Percentiles rank a stretch among this genome's conserved stretches.
phyloP scores from a whole-genome alignment of 2,113 vertebrate species.

The Myiozetetes cayanensis region DNA sequence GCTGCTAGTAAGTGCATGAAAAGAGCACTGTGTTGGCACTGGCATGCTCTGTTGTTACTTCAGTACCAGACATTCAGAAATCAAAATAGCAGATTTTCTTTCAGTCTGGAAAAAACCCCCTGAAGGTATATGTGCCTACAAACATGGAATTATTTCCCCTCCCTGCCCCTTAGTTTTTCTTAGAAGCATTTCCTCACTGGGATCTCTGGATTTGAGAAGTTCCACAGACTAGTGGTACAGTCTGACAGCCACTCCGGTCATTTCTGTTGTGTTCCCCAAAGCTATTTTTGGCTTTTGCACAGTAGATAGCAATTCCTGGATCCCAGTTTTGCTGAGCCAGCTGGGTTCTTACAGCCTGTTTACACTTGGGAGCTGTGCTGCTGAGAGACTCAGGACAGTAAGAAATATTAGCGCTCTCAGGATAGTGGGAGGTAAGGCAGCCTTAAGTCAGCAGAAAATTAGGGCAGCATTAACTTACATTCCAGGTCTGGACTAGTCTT shows the following conservation, averaged over 20 bases:
- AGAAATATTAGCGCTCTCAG: not conserved
- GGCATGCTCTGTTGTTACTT: not conserved
- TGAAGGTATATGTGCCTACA: not conserved
- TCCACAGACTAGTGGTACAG: not conserved
- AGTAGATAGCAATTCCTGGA: constrained; percentile 24
- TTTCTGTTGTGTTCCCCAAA: not conserved
- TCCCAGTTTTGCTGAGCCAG: constrained; percentile 47
- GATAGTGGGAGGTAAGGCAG: constrained; percentile 24
- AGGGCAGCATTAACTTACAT: not conserved
- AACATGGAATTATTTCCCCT: not conserved
- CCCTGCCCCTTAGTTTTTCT: not conserved
- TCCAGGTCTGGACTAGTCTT: constrained; percentile 17
- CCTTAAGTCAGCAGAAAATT: constrained; percentile 9
- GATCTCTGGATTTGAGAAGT: not conserved
- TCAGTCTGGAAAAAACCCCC: not conserved
- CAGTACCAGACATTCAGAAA: not conserved
- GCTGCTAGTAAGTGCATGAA: not conserved
- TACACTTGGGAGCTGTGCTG: constrained; percentile 18
- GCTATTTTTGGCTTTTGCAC: constrained; percentile 21
- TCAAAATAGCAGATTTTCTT: not conserved
- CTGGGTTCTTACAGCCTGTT: constrained; percentile 33
- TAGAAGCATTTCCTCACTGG: not conserved
- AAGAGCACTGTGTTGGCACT: not conserved
- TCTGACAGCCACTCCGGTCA: not conserved
- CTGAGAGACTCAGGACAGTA: constrained; percentile 39